A percentile compares a stretch with the other conserved stretches of the same genome.
These are phyloP conservation scores for Sinocyclocheilus anshuiensis DNA, from an alignment of 2,113 vertebrate species.

Conservation along the genomic window DNA sequence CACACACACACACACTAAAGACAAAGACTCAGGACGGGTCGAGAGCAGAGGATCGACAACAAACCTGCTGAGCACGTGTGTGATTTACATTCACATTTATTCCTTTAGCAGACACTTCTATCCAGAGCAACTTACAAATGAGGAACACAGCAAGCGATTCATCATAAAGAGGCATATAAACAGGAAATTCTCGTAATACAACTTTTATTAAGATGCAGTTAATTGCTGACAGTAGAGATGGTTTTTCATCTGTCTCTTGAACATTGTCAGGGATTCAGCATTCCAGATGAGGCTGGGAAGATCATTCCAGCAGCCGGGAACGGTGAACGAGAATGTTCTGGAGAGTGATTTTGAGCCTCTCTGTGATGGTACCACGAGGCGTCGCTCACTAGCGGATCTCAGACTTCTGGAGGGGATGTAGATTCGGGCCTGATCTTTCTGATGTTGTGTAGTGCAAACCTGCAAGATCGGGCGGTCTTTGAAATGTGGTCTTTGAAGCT, in stretches of 20 bases:
- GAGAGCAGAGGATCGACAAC: background rate
- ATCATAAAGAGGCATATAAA: background rate
- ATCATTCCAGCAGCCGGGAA: too few relatives aligned
- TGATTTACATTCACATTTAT: background rate
- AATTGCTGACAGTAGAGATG: background rate
- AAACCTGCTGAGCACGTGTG: background rate
- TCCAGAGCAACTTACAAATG: background rate
- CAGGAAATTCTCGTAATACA: background rate
- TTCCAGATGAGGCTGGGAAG: background rate
- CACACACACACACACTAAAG: background rate
- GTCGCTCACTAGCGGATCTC: too few relatives aligned
- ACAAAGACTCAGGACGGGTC: too few relatives aligned
- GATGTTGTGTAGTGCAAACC: background rate
- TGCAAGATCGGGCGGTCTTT: too few relatives aligned
- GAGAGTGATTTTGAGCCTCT: too few relatives aligned
- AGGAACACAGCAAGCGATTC: background rate
- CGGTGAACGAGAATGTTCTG: too few relatives aligned
- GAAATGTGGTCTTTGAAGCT: too few relatives aligned
- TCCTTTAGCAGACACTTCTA: conserved; percentile 41
- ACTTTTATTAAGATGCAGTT: background rate
- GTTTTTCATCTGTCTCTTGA: background rate
- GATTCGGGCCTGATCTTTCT: background rate
- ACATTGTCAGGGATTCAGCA: background rate
- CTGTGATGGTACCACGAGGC: too few relatives aligned
- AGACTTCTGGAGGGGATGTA: too few relatives aligned